Conservation (phyloP, 2,888 invertebrate genomes). For the Hirtodrosophila alboralis region DNA sequence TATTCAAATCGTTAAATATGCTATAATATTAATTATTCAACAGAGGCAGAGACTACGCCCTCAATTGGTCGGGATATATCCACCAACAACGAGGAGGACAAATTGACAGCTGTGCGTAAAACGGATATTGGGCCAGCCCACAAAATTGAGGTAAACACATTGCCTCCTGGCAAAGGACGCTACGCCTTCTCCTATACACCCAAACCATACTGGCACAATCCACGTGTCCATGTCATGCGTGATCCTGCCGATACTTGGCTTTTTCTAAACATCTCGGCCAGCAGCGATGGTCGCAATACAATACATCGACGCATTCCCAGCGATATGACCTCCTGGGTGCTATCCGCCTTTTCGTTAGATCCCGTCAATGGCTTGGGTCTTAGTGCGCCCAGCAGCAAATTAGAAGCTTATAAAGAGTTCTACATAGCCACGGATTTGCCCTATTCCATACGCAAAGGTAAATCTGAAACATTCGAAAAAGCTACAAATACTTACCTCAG, state of each 20-base stretch:
- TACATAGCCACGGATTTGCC: slow-evolving; percentile 94
- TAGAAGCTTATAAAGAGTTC: slow-evolving; percentile 92
- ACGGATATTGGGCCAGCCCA: slow-evolving; percentile 84
- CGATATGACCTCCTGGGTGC: slow-evolving; percentile 92
- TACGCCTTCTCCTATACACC: slow-evolving; percentile 96
- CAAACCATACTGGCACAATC: slow-evolving; percentile 91
- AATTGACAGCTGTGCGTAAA: slow-evolving; percentile 81
- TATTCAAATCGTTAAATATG: no score
- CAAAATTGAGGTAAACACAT: slow-evolving; percentile 86
- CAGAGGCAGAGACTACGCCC: slow-evolving; percentile 76
- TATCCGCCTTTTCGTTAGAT: slow-evolving; percentile 93
- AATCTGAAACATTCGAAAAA: background rate
- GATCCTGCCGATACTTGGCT: slow-evolving; percentile 92
- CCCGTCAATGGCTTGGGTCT: slow-evolving; percentile 91
- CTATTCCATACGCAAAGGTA: slow-evolving; percentile 90
- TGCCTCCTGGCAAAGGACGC: slow-evolving; percentile 93
- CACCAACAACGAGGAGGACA: slow-evolving; percentile 73
- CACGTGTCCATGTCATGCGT: slow-evolving; percentile 91
- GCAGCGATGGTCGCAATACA: slow-evolving; percentile 87
- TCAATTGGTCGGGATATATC: slow-evolving; percentile 44
- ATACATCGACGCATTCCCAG: slow-evolving; percentile 90
- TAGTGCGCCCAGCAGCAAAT: slow-evolving; percentile 87
- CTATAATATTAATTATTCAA: background rate
- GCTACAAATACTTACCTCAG: background rate
- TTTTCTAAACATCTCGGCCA: slow-evolving; percentile 92